Conservation (phyloP, 1,140 invertebrate genomes). For the Neodiprion virginianus region DNA sequence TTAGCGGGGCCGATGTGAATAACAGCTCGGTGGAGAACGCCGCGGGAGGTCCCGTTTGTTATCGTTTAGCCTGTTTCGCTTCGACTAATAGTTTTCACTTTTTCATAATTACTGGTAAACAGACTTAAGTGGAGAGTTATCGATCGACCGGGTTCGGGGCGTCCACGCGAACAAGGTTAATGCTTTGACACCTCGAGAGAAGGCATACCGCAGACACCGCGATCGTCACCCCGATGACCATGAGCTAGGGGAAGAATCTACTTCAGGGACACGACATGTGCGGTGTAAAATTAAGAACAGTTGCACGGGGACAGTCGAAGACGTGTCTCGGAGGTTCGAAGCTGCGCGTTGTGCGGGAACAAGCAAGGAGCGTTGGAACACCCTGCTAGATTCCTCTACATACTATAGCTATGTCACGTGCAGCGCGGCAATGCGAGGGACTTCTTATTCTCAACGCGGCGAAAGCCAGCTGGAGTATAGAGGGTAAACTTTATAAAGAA, state of each 20-base stretch:
- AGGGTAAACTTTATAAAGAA: constrained; percentile 52
- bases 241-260: not conserved
- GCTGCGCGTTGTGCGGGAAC: not conserved
- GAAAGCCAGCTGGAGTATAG: constrained; percentile 28
- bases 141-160: no score
- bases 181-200: no score
- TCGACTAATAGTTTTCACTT: not conserved
- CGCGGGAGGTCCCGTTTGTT: constrained; percentile 4
- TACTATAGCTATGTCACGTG: not conserved
- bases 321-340: not conserved
- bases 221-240: no score
- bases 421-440: not conserved
- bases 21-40: not conserved
- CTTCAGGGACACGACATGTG: not conserved
- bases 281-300: not conserved
- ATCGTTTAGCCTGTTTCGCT: not conserved
- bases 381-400: not conserved
- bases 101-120: not conserved
- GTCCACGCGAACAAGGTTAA: no score
- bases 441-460: constrained; percentile 8
- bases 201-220: no score
- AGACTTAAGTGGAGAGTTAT: not conserved
- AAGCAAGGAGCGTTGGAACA: not conserved
- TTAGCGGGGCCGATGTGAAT: not conserved
- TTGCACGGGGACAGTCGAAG: not conserved